A percentile compares a stretch with the other conserved stretches of the same genome.
phyloP scores from a whole-genome alignment of 2,113 vertebrate genomes.

The Gambusia affinis region DNA sequence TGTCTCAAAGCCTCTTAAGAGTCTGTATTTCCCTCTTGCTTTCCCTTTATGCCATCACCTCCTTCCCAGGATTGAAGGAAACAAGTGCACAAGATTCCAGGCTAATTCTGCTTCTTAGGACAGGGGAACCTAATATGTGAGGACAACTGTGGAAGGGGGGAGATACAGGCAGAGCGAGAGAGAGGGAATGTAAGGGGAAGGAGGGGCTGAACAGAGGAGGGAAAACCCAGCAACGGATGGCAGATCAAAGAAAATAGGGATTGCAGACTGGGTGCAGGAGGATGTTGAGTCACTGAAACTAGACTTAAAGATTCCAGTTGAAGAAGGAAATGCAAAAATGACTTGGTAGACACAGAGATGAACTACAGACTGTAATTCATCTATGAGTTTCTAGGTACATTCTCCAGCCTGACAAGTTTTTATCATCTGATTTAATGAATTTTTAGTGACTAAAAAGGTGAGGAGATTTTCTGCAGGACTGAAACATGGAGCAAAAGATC shows the following conservation, averaged over 20 bases:
- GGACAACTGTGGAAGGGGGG: conserved; percentile 73
- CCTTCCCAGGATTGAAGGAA: conserved; percentile 50
- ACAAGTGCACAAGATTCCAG: conserved; percentile 73
- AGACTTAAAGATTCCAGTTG: conserved; percentile 35
- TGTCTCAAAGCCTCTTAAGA: conserved; percentile 17
- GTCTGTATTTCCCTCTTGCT: conserved; percentile 12
- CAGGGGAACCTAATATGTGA: conserved; percentile 76
- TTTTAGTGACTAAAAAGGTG: background rate
- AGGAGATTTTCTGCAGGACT: background rate
- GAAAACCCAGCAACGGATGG: conserved; percentile 33
- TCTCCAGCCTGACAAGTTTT: background rate
- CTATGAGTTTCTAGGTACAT: conserved; percentile 8
- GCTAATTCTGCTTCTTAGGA: conserved; percentile 75
- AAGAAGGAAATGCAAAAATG: conserved; percentile 32
- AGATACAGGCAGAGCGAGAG: conserved; percentile 31
- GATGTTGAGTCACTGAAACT: conserved; percentile 43
- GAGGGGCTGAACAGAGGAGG: conserved; percentile 45
- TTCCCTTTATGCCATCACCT: conserved; percentile 28
- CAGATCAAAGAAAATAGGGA: conserved; percentile 48
- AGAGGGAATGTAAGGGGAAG: conserved; percentile 32
- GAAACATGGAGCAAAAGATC: background rate
- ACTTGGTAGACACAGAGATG: conserved; percentile 39
- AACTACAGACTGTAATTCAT: conserved; percentile 13
- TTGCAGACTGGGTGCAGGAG: conserved; percentile 14
- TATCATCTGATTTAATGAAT: conserved; percentile 1